Evolutionary conservation across 2,797 vertebrate genomes (phyloP), one percentile per base, ranked within the genome.

Genomic region (Cossypha polioptera): DNA sequence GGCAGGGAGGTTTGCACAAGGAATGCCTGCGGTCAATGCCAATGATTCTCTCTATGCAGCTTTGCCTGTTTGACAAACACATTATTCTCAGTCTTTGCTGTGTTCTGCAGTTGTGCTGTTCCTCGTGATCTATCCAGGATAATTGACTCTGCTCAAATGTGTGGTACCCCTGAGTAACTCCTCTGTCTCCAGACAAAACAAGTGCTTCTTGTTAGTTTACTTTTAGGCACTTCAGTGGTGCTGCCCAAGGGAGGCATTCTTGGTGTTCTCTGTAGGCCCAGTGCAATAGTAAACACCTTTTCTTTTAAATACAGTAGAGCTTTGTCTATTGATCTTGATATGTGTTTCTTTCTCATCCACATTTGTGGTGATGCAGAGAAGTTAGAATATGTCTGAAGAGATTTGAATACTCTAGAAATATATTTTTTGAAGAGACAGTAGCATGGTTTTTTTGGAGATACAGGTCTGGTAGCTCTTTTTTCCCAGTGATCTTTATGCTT

Each of bases 221-320:
- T 57, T 83, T 36, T 31, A 29, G 17, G 45, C 31, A 7, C 33
- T 81, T 84, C 47, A n/a, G n/a, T n/a, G 47, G 8, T 50, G 43
- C n/a, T 43, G 14, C 17, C 26, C 0, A 0, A 6, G 13, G 22
- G 29, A 61, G 29, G 7, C 0, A 0, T 55, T 76, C 28, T 54
- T 85, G 24, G 7, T 62, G 35, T 17, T 29, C 19, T 85, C 61
- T 61, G 66, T n/a, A 42, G 35, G n/a, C 16, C 25, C 47, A 40
- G 4, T 29, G 38, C 24, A 21, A 6, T 17, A 61, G 31, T 31
- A 48, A 88, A 40, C 5, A 25, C 11, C 13, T 61, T 74, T 62
- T 31, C 15, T 50, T 61, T n/a, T 45, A 16, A 86, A 22, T 26
- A 18, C 7, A 9, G 5, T 13, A 19, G 9, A 66, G n/a, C 4